phyloP scores from a whole-genome alignment of 2,113 vertebrate genomes.

The Clinocottus analis region DNA sequence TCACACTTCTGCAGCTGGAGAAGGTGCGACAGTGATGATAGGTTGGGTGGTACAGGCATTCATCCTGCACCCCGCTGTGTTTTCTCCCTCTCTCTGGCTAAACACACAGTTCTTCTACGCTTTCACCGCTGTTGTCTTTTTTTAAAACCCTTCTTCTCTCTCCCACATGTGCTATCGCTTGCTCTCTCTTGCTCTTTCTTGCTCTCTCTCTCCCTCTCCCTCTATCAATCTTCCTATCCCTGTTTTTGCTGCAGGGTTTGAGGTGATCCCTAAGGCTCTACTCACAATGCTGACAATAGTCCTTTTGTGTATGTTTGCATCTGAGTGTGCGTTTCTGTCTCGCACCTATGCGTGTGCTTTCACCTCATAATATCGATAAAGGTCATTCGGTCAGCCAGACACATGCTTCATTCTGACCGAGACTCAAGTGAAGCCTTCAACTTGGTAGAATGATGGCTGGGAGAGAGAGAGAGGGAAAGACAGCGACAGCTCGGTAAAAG shows the following conservation, averaged over 20 bases:
- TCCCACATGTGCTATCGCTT: conserved; percentile 3
- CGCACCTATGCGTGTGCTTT: conserved; percentile 2
- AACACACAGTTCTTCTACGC: conserved; percentile 30
- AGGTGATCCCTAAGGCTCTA: conserved; percentile 26
- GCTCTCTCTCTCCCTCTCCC: neutral
- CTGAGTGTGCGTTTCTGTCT: conserved; percentile 24
- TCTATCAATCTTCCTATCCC: neutral
- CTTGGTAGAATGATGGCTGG: conserved; percentile 9
- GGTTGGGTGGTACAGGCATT: conserved; percentile 43
- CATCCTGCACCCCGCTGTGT: conserved; percentile 46
- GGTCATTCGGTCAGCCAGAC: conserved; percentile 22
- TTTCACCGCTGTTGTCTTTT: conserved; percentile 10
- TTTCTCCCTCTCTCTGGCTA: conserved; percentile 42
- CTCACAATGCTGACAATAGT: conserved; percentile 26
- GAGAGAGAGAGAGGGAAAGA: neutral
- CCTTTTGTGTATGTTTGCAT: conserved; percentile 19
- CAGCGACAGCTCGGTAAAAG: neutral
- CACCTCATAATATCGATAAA: conserved; percentile 41
- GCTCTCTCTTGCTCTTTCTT: neutral
- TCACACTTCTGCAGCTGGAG: conserved; percentile 39
- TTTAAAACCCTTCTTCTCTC: conserved; percentile 19
- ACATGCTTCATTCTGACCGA: conserved; percentile 17
- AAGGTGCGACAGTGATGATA: conserved; percentile 32
- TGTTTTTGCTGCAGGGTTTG: conserved; percentile 31
- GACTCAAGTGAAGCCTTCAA: conserved; percentile 37